Evolutionary conservation across 2,888 invertebrate genomes (phyloP).

Genomic region (Apotomis turbidana): DNA sequence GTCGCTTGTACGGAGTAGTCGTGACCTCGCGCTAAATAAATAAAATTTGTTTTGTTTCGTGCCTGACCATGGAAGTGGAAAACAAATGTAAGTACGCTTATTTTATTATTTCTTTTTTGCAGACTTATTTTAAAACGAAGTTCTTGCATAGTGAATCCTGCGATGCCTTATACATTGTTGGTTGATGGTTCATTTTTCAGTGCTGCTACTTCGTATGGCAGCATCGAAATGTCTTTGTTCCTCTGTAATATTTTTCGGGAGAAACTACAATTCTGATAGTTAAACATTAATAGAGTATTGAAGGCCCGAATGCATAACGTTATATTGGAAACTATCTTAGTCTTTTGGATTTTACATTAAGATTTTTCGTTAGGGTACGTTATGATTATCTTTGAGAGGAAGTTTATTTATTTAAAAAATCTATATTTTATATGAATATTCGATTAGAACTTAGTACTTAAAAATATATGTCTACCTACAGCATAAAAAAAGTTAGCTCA

Average conservation of each 20-base stretch:
- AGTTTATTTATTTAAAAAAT: too few species aligned
- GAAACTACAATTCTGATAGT: too few species aligned
- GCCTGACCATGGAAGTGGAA: constrained; percentile 70
- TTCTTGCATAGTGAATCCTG: neutral
- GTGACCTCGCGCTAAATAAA: constrained; percentile 49
- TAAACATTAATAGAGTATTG: too few species aligned
- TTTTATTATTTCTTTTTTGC: constrained; percentile 36
- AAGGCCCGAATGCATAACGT: too few species aligned
- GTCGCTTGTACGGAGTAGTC: constrained; percentile 58
- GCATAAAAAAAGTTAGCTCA: too few species aligned
- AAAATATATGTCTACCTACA: too few species aligned
- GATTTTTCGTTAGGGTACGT: too few species aligned
- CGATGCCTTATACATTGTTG: neutral
- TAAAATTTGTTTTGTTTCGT: constrained; percentile 53
- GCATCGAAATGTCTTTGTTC: constrained; percentile 21
- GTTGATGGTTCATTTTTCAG: neutral
- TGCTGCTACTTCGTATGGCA: neutral
- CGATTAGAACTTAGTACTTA: too few species aligned
- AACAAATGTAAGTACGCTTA: constrained; percentile 69
- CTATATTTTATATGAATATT: too few species aligned
- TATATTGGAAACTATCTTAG: too few species aligned
- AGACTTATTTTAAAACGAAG: neutral
- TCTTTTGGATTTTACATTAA: too few species aligned
- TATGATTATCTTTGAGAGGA: too few species aligned
- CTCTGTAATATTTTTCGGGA: neutral